Base-by-base conservation (phyloP, 2,797 vertebrate species). In the Pagetopsis macropterus region DNA sequence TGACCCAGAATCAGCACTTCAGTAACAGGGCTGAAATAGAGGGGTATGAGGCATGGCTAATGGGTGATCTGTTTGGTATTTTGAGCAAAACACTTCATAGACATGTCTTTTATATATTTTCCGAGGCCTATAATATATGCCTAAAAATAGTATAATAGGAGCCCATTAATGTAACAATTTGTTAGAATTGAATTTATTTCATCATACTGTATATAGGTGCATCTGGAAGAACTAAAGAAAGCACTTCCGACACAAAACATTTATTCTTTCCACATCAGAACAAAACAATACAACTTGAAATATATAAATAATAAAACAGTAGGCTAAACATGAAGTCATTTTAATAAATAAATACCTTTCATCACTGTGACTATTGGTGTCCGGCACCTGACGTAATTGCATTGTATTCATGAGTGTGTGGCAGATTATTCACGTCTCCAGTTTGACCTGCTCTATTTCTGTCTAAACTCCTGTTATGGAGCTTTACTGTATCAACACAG, bases 341-440 rank as follows among this genome's bases (percentile, higher is more conserved):
- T 93, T 92, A 97, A 97, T 98, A 97, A 98, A 97, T 97, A 97
- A 96, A 97, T 96, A 96, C 85, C 90, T 13, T 83, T 68, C 48
- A 66, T 82, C 79, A 46, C 58, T 85, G 76, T 79, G 73, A 81
- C 76, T 86, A 43, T 46, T 90, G 92, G 92, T 93, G 92, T 90
- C 93, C 93, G 45, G 91, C 93, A 94, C 94, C 92, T 77, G 59
- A 83, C 19, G 69, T 75, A 27, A 71, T 65, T 65, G 19, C 51
- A 63, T 74, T 19, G 16, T 50, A 43, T 52, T 64, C 9, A 67
- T 70, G n/a, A 67, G 37, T 43, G 16, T 16, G 16, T 52, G 57
- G 19, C 33, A 37, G 11, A 46, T 50, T 10, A 41, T 23, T 6
- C 31, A 37, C 1, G 15, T 55, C 13, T 45, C 23, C 27, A 62